phyloP scores from a whole-genome alignment of 2,797 vertebrate species.

The Pyrocephalus nanus region DNA sequence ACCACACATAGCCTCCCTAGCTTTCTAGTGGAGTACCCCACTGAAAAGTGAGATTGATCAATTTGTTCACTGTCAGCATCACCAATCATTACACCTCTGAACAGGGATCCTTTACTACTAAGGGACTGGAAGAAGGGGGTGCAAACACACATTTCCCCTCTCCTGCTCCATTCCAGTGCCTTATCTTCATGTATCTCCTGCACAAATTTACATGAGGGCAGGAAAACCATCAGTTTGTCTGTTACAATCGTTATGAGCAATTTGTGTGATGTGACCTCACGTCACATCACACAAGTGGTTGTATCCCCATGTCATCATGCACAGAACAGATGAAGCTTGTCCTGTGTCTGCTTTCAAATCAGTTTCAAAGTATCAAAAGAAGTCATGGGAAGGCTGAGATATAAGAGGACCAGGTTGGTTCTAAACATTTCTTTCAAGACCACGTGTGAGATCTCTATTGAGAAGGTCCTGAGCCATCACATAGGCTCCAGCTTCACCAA shows the following conservation, averaged over 20 bases:
- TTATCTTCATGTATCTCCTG: neutral
- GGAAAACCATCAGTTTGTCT: neutral
- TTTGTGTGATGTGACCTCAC: neutral
- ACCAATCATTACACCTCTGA: neutral
- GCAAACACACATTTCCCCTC: neutral
- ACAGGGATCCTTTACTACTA: fast-evolving
- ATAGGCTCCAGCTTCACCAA: neutral
- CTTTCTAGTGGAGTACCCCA: neutral
- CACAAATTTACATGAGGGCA: neutral
- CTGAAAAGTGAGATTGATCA: neutral
- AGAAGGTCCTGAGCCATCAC: neutral
- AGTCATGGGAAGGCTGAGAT: neutral
- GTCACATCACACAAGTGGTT: neutral
- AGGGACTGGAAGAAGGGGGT: neutral
- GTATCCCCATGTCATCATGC: neutral
- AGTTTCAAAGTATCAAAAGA: neutral
- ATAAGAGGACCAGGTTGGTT: neutral
- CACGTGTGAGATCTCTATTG: neutral
- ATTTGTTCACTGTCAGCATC: neutral
- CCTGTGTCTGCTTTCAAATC: neutral
- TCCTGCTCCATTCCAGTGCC: neutral
- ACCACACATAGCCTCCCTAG: neutral
- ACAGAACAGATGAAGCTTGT: neutral
- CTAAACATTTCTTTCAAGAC: neutral
- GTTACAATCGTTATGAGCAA: neutral